Conservation (phyloP, 92 coral and sea anemone genomes). For the Epizoanthus fatuus region DNA sequence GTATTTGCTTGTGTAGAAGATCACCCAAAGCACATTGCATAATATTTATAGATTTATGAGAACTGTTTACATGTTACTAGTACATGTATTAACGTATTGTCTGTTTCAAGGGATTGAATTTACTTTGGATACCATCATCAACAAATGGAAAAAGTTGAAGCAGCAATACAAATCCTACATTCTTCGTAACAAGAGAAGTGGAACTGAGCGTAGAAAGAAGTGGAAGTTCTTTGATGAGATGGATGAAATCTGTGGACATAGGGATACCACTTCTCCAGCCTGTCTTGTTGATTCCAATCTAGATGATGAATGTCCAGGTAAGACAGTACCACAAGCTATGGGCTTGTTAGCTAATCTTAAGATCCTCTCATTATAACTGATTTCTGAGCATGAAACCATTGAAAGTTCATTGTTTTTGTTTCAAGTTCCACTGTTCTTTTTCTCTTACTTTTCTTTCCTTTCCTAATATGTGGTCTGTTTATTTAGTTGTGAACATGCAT, state of each 20-base stretch:
- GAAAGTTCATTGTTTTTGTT: too few species aligned
- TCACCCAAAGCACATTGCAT: neutral
- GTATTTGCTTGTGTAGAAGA: neutral
- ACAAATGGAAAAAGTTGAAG: slow-evolving; percentile 67
- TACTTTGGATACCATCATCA: slow-evolving; percentile 42
- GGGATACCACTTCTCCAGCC: slow-evolving; percentile 53
- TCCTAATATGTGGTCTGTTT: slow-evolving; percentile 7
- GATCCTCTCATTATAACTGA: too few species aligned
- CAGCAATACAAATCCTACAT: slow-evolving; percentile 49
- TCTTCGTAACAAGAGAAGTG: slow-evolving; percentile 42
- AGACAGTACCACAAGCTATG: too few species aligned
- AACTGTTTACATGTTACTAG: too few species aligned
- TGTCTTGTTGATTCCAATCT: slow-evolving; percentile 60
- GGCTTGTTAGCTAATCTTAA: neutral
- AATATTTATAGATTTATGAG: neutral
- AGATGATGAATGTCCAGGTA: too few species aligned
- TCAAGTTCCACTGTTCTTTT: too few species aligned
- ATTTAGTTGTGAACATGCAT: neutral
- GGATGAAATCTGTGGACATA: slow-evolving; percentile 52
- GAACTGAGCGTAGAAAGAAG: slow-evolving; percentile 53
- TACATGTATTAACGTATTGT: neutral
- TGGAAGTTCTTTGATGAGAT: slow-evolving; percentile 62
- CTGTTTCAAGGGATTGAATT: neutral
- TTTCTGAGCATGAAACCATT: too few species aligned
- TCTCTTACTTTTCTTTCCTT: neutral